These are phyloP conservation scores for Drosophila mayaguana DNA, from an alignment of 2,888 invertebrate species.

Conservation along the genomic window DNA sequence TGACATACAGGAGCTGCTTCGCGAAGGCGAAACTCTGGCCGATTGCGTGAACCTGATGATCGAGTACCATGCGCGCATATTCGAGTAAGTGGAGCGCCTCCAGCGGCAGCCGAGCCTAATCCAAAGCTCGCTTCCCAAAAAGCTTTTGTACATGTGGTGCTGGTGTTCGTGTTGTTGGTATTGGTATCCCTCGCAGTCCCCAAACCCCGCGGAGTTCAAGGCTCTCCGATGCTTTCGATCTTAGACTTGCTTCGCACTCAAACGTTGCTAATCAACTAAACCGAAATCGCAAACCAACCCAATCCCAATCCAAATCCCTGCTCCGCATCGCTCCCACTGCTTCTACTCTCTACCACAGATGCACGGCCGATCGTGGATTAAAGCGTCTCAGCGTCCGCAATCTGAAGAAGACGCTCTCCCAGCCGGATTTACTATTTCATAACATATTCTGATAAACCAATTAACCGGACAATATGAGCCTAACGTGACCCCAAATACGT, in stretches of 20 bases:
- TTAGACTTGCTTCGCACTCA: not conserved
- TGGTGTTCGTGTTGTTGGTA: conserved; percentile 41
- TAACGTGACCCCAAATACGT: conserved; percentile 13
- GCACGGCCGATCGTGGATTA: conserved; percentile 73
- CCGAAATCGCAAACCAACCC: conserved; percentile 1
- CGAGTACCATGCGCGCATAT: conserved; percentile 82
- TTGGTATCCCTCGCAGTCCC: conserved; percentile 27
- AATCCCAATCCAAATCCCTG: not conserved
- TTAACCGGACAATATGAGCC: conserved; percentile 13
- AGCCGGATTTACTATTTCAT: conserved; percentile 81
- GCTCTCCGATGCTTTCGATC: conserved; percentile 11
- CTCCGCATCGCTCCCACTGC: conserved; percentile 15
- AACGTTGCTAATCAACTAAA: conserved; percentile 24
- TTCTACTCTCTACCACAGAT: conserved; percentile 56
- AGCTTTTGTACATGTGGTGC: conserved; percentile 45
- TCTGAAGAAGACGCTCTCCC: conserved; percentile 81
- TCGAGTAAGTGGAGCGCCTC: conserved; percentile 80
- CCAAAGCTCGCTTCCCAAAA: not conserved
- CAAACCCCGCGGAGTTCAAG: not conserved
- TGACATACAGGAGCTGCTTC: conserved; percentile 79
- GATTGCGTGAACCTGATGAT: conserved; percentile 83
- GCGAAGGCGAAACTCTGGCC: conserved; percentile 81
- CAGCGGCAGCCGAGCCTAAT: not conserved
- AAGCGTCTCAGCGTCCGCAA: conserved; percentile 76
- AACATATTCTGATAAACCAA: conserved; percentile 77